A percentile compares a stretch with the other conserved stretches of the same genome.
phyloP scores from a whole-genome alignment of 2,797 vertebrate genomes.

The Micromesistius poutassou region DNA sequence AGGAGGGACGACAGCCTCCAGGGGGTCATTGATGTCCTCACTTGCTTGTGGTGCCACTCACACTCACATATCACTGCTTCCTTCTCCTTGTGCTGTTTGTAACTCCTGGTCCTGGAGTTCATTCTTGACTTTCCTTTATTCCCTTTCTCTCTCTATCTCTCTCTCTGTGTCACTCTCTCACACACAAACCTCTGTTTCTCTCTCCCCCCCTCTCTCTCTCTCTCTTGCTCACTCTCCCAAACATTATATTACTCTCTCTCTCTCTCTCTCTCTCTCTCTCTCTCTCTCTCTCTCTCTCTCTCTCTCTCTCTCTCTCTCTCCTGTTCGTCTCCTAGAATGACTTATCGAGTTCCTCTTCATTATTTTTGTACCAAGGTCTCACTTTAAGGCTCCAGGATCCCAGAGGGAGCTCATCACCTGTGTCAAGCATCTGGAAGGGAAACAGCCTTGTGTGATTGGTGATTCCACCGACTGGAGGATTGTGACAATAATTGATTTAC shows the following conservation, averaged over 20 bases:
- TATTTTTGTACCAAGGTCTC: no score
- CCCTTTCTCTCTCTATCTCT: constrained; percentile 12
- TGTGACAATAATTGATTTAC: no score
- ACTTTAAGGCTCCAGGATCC: neutral
- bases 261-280: no score
- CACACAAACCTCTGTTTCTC: no score
- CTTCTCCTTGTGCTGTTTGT: constrained; percentile 48
- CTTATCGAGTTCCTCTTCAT: no score
- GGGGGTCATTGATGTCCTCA: constrained; percentile 50
- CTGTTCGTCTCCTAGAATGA: no score
- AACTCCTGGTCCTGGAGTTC: constrained; percentile 50
- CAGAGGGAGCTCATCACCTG: neutral
- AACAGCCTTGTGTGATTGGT: neutral
- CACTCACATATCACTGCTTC: constrained; percentile 31
- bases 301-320: no score
- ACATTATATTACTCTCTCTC: no score
- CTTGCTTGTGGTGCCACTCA: constrained; percentile 56
- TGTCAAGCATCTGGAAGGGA: neutral
- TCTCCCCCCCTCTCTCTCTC: no score
- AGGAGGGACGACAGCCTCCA: constrained; percentile 4
- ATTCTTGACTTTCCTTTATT: constrained; percentile 36
- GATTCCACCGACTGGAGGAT: neutral
- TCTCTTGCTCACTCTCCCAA: no score
- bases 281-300: no score
- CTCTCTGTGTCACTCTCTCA: constrained; percentile 20